Evolutionary conservation across 2,113 vertebrate genomes (phyloP).

Genomic region (Leptocoma aspasia): DNA sequence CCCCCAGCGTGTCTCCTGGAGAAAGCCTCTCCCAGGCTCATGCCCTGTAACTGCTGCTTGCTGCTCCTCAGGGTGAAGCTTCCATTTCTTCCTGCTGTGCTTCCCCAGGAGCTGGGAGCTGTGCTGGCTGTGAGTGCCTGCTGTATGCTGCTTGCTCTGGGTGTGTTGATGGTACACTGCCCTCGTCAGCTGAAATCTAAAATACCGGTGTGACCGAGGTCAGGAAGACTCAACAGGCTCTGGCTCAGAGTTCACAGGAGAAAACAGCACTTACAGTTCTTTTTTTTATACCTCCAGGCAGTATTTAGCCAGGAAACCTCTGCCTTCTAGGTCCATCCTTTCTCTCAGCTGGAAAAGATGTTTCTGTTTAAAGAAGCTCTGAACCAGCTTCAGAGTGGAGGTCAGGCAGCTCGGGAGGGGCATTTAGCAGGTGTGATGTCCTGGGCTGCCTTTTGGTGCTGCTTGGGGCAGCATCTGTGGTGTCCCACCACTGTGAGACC

Average conservation of each 20-base stretch:
- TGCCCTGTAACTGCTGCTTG: rapidly evolving
- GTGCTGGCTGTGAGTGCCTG: background rate
- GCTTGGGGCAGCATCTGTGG: background rate
- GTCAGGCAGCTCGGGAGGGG: background rate
- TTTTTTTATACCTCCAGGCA: background rate
- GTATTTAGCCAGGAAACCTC: background rate
- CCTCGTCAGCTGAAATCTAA: background rate
- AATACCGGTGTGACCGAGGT: background rate
- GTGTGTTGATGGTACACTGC: background rate
- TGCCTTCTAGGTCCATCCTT: background rate
- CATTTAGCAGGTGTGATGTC: background rate
- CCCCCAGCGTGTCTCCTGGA: background rate
- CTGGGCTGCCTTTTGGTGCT: background rate
- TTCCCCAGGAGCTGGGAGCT: background rate
- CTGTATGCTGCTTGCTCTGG: rapidly evolving
- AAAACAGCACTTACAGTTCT: background rate
- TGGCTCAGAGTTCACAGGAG: background rate
- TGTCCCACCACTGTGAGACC: background rate
- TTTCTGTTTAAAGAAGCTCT: background rate
- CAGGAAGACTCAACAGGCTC: background rate
- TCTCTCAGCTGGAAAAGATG: background rate
- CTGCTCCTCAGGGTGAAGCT: background rate
- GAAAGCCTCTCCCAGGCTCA: background rate
- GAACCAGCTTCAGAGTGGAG: background rate
- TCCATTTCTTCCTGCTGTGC: background rate